These are phyloP conservation scores for Ptilonorhynchus violaceus DNA, from an alignment of 2,113 vertebrate species.

Conservation along the genomic window DNA sequence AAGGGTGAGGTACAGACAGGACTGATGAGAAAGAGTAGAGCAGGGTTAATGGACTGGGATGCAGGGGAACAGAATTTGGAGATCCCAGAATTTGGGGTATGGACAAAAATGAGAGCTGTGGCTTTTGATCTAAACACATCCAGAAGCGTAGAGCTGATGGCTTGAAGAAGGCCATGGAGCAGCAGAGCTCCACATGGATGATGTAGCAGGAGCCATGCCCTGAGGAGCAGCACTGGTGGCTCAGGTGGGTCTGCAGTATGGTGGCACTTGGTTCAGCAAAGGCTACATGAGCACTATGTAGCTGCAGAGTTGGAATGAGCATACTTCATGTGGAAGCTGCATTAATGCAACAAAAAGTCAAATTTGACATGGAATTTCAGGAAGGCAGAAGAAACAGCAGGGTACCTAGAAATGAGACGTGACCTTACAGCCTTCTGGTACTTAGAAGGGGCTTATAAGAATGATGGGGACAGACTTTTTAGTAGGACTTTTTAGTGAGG, in stretches of 20 bases:
- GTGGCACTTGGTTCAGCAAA: fast-evolving
- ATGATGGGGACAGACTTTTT: background rate
- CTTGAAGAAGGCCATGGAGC: background rate
- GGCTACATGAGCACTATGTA: background rate
- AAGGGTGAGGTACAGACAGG: background rate
- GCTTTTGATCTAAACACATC: background rate
- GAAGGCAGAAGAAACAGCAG: background rate
- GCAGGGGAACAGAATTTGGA: background rate
- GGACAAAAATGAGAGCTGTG: background rate
- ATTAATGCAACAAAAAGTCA: background rate
- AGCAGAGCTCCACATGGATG: background rate
- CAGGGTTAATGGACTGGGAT: background rate
- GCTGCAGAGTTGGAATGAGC: background rate
- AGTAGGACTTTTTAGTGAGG: background rate
- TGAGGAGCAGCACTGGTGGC: background rate
- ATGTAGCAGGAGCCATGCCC: background rate
- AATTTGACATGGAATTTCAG: background rate
- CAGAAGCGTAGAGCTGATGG: background rate
- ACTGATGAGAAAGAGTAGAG: background rate
- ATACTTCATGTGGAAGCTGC: background rate
- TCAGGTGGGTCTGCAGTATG: background rate
- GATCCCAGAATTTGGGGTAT: background rate
- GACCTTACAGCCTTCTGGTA: background rate
- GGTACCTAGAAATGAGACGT: background rate
- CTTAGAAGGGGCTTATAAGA: background rate